A percentile compares a stretch with the other conserved stretches of the same genome.
Evolutionary conservation across 1,140 invertebrate species (phyloP).

Genomic region (Zophobas morio): DNA sequence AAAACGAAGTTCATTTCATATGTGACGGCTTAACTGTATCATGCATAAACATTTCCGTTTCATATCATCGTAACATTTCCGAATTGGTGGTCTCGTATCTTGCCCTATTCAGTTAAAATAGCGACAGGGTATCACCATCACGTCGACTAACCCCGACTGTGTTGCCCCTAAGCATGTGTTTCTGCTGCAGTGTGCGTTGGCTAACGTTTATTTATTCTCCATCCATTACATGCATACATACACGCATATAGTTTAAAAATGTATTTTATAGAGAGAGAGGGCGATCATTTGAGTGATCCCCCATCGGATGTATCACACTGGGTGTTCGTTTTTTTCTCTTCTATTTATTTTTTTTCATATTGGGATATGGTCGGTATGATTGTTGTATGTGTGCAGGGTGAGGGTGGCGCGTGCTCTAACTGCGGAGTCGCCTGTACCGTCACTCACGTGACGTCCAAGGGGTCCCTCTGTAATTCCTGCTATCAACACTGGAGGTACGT

Average conservation of each 20-base stretch:
- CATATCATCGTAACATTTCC: conserved; percentile 33
- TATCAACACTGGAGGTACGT: conserved; percentile 85
- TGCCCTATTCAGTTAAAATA: conserved; percentile 32
- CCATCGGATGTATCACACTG: conserved; percentile 18
- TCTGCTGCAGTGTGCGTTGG: conserved; percentile 37
- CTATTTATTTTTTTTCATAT: conserved; percentile 34
- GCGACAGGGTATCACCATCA: conserved; percentile 29
- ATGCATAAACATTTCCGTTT: conserved; percentile 33
- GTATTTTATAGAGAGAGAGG: background rate
- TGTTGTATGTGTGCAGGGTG: conserved; percentile 67
- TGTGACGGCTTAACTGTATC: conserved; percentile 38
- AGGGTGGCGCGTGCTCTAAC: conserved; percentile 79
- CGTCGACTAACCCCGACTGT: conserved; percentile 32
- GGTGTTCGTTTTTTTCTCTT: conserved; percentile 37
- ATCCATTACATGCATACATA: conserved; percentile 43
- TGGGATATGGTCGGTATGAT: conserved; percentile 61
- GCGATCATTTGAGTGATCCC: conserved; percentile 1
- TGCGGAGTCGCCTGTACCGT: conserved; percentile 83
- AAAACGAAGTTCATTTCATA: conserved; percentile 33
- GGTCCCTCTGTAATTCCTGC: conserved; percentile 83
- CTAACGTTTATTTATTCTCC: conserved; percentile 26
- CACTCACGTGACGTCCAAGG: conserved; percentile 82
- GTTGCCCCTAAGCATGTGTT: conserved; percentile 14
- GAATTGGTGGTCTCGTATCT: conserved; percentile 31
- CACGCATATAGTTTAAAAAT: conserved; percentile 24